phyloP scores from a whole-genome alignment of 2,113 vertebrate species.

The Leptobrachium ailaonicum region DNA sequence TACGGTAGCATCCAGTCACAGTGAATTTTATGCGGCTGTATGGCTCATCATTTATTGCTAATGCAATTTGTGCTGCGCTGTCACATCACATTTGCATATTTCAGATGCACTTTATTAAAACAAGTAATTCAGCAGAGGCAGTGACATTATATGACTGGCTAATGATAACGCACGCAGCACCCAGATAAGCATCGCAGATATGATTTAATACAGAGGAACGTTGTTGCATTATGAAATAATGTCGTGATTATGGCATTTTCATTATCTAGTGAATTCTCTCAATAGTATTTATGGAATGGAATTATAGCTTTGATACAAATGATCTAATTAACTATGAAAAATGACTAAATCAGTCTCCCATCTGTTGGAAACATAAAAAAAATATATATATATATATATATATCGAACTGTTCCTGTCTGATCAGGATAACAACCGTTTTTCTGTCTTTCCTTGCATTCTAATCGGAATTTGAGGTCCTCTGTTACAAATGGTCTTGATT shows the following conservation, averaged over 20 bases:
- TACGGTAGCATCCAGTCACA: conserved; percentile 6
- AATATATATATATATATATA: background rate
- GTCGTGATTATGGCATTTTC: conserved; percentile 1
- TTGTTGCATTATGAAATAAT: background rate
- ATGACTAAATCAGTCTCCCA: background rate
- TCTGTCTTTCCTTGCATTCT: too few species aligned
- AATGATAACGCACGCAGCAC: conserved; percentile 1
- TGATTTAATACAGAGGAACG: background rate
- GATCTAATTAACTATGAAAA: background rate
- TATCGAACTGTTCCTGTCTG: background rate
- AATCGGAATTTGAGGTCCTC: too few species aligned
- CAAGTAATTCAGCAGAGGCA: background rate
- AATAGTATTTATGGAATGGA: background rate
- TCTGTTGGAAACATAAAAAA: background rate
- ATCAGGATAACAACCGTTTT: too few species aligned
- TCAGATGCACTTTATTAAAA: conserved; percentile 3
- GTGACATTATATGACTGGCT: conserved; percentile 7
- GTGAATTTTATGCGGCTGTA: conserved; percentile 3
- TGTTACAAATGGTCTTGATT: too few species aligned
- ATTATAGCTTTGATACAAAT: background rate
- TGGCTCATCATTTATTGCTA: conserved; percentile 38
- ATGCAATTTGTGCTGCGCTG: conserved; percentile 13
- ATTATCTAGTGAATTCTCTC: background rate
- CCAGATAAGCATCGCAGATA: background rate
- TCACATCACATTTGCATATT: conserved; percentile 22